Base-by-base conservation (phyloP, 1,140 invertebrate species). In the Pogonus chalceus region DNA sequence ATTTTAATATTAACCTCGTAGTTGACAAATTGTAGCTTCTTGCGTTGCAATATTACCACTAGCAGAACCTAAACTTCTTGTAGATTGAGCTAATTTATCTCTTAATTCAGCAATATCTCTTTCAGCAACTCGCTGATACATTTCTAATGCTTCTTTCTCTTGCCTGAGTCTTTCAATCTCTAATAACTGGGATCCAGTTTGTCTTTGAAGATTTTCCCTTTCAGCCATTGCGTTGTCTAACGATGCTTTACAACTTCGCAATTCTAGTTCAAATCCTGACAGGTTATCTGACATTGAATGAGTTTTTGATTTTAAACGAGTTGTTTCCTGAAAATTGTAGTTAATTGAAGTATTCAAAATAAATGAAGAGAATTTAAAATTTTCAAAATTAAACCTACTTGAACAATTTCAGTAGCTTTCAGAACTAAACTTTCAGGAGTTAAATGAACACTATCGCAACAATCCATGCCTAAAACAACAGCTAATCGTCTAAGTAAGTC, bases 381-480 rank as follows among this genome's bases (percentile, higher is more conserved):
- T 16, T 54, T 20, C 24, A 35, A 35, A 37, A 52, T 7, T 51
- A 51, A 3, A 52, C n/a, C 70, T 61, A 83, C 81, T 64, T 86
- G 81, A 18, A 87, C 81, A 2, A 88, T 68, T 66, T 88, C 84
- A 10, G 83, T 75, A 12, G 83, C 80, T 65, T 86, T 83, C 22
- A 81, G 80, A 2, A 87, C 75, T 2, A 87, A 73, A 56, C 75
- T 77, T 62, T 87, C 85, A 0, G 81, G 75, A 1, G 81, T 69
- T 10, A 72, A 68, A 66, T 84, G 77, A 1, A 70, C 61, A 26
- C 70, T 71, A 54, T 85, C 83, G 58, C 80, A 77, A 55, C 80
- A 77, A 58, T 87, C 84, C 26, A 78, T 66, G 20, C 82, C 85
- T 23, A 88, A 64, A 4, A 82, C 79, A 1, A 79, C 76, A 22